phyloP scores from a whole-genome alignment of 2,797 vertebrate species.

The Hydrolagus colliei region DNA sequence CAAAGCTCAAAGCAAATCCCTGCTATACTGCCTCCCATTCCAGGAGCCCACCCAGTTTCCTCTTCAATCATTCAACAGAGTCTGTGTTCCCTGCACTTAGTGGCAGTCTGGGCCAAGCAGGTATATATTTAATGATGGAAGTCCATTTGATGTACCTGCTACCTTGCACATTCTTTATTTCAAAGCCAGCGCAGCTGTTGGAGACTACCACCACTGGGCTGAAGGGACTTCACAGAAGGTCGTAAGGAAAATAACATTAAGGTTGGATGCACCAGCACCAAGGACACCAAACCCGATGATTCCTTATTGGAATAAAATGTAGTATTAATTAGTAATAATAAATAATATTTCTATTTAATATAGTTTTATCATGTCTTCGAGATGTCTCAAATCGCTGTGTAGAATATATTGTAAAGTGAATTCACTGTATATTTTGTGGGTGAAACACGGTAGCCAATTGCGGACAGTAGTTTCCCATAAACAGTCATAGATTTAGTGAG shows the following conservation, averaged over 20 bases:
- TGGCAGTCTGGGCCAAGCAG: neutral
- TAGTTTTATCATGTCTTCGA: too few species aligned
- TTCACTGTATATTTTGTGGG: too few species aligned
- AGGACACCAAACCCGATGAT: neutral
- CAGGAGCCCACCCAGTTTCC: neutral
- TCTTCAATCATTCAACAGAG: neutral
- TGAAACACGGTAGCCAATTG: too few species aligned
- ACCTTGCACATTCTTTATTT: neutral
- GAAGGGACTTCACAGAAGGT: neutral
- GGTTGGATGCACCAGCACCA: constrained; percentile 10
- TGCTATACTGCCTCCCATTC: neutral
- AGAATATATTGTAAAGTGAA: too few species aligned
- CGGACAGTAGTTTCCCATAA: too few species aligned
- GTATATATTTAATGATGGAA: neutral
- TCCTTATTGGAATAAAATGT: constrained; percentile 7
- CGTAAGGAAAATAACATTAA: constrained; percentile 21
- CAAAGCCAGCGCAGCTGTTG: neutral
- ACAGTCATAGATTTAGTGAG: too few species aligned
- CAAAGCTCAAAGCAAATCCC: neutral
- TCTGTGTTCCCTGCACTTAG: neutral
- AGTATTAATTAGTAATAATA: constrained; percentile 28
- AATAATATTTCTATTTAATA: neutral
- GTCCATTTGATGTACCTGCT: too few species aligned
- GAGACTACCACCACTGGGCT: neutral
- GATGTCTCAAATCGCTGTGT: too few species aligned